These are phyloP conservation scores for Dinomys branickii DNA, from an alignment of 2,113 vertebrate genomes.

Conservation along the genomic window DNA sequence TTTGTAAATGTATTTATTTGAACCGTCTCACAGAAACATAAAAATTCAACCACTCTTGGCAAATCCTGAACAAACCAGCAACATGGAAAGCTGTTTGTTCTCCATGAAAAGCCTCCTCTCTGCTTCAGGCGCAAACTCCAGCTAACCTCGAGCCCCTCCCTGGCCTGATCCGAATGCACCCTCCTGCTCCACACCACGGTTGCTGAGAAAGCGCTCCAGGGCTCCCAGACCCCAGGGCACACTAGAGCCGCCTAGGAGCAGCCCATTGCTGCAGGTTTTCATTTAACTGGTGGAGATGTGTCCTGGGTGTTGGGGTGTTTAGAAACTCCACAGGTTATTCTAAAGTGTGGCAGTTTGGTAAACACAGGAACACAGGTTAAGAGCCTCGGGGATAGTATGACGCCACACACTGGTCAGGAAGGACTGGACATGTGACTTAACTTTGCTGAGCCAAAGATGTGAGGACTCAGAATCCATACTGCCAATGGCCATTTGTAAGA, in stretches of 20 bases:
- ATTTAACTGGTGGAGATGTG: not conserved
- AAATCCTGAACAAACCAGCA: conserved; percentile 1
- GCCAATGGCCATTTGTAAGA: rapidly evolving
- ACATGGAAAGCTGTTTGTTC: not conserved
- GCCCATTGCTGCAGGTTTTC: not conserved
- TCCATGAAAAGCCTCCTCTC: not conserved
- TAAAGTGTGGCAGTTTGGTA: not conserved
- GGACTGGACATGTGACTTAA: not conserved
- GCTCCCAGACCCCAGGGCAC: not conserved
- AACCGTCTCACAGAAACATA: conserved; percentile 46
- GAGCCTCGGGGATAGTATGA: not conserved
- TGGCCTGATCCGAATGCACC: rapidly evolving
- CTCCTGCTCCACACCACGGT: no score
- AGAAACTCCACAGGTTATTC: not conserved
- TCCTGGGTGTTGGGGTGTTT: not conserved
- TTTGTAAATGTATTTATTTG: conserved; percentile 63
- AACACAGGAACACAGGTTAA: not conserved
- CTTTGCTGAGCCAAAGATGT: not conserved
- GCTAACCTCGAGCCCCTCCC: rapidly evolving
- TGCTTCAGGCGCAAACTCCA: not conserved
- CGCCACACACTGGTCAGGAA: not conserved
- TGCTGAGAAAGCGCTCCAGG: no score
- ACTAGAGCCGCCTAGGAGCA: rapidly evolving
- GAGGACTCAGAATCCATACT: not conserved
- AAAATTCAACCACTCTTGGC: conserved; percentile 41